A percentile compares a stretch with the other conserved stretches of the same genome.
phyloP scores from a whole-genome alignment of 2,888 invertebrate genomes.

The Lydus trimaculatus region DNA sequence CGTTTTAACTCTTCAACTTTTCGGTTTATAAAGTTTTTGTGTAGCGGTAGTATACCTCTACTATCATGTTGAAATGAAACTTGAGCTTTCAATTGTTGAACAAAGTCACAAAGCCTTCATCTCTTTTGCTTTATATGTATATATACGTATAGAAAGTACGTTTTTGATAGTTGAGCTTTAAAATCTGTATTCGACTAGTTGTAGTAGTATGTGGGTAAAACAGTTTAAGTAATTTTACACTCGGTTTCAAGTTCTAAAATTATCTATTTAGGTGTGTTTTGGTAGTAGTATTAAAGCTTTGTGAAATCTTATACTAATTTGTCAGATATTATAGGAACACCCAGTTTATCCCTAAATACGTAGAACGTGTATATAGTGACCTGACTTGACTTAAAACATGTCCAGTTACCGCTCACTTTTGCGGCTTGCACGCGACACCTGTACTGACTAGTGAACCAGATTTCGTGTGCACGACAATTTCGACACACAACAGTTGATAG shows the following conservation, averaged over 20 bases:
- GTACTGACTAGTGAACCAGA: too few species aligned
- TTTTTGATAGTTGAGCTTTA: slow-evolving; percentile 10
- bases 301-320: background rate
- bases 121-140: background rate
- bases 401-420: too few species aligned
- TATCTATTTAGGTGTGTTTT: background rate
- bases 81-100: slow-evolving; percentile 27
- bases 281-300: background rate
- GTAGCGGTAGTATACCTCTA: background rate
- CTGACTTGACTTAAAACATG: too few species aligned
- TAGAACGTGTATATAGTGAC: too few species aligned
- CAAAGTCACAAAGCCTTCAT: slow-evolving; percentile 26
- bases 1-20: background rate
- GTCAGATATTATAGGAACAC: too few species aligned
- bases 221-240: slow-evolving; percentile 10
- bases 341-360: too few species aligned
- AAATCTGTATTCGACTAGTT: slow-evolving; percentile 1
- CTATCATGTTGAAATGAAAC: slow-evolving; percentile 21
- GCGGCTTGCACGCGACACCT: too few species aligned
- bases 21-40: slow-evolving; percentile 3
- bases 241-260: background rate
- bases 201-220: slow-evolving; percentile 1
- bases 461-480: too few species aligned
- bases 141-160: too few species aligned
- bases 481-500: too few species aligned